Evolutionary conservation across 30 jellyfish, hydroid and myxozoan genomes (phyloP).

Genomic region (Cassiopea xamachana): DNA sequence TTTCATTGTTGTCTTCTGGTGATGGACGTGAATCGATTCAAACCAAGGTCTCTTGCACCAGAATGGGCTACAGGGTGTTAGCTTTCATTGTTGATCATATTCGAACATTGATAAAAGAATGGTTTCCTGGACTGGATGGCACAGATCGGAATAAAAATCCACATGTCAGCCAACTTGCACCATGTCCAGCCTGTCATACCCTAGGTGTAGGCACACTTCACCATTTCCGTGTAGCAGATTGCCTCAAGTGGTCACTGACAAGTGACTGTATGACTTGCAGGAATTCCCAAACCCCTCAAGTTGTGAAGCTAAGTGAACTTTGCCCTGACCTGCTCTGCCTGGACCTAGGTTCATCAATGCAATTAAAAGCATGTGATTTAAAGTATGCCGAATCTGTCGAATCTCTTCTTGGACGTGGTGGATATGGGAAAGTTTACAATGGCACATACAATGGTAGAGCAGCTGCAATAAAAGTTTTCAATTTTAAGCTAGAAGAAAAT

Average conservation of each 20-base stretch:
- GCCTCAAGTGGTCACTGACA: conserved; percentile 54
- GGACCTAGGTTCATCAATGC: conserved; percentile 73
- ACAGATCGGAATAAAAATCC: conserved; percentile 75
- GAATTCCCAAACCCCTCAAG: conserved; percentile 75
- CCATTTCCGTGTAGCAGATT: conserved; percentile 70
- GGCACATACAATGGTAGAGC: conserved; percentile 70
- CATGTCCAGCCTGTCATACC: conserved; percentile 85
- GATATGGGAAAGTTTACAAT: conserved; percentile 83
- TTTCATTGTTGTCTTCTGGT: conserved; percentile 14
- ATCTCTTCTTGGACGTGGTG: conserved; percentile 82
- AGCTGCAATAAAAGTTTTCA: conserved; percentile 85
- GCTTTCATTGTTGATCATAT: conserved; percentile 89
- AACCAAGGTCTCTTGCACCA: conserved; percentile 74
- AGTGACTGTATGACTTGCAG: conserved; percentile 67
- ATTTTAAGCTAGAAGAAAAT: conserved; percentile 55
- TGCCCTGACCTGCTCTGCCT: conserved; percentile 91
- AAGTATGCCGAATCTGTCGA: conserved; percentile 46
- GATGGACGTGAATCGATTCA: conserved; percentile 65
- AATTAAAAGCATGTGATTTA: conserved; percentile 51
- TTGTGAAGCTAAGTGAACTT: conserved; percentile 59
- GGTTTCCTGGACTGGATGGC: conserved; percentile 92
- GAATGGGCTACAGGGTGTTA: conserved; percentile 84
- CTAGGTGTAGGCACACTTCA: too few relatives aligned
- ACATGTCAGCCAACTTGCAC: conserved; percentile 64
- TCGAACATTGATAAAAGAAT: conserved; percentile 89